Evolutionary conservation across 1,140 invertebrate species (phyloP), one percentile per base, ranked within the genome.

Genomic region (Macrotrachela quadricornifera): DNA sequence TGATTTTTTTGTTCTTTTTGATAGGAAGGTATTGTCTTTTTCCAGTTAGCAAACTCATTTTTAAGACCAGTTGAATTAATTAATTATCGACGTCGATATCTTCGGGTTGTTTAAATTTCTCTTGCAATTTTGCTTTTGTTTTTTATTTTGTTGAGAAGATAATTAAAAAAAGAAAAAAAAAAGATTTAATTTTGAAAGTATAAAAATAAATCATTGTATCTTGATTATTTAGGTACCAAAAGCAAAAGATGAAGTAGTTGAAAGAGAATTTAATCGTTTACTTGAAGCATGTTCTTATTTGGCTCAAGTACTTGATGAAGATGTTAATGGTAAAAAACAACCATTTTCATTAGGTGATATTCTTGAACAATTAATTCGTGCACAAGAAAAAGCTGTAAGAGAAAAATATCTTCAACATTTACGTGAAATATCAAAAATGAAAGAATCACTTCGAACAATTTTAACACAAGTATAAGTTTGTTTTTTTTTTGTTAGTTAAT

Each of bases 201-300:
- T n/a, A n/a, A n/a, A n/a, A n/a, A n/a, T n/a, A n/a, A n/a, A n/a
- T n/a, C n/a, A n/a, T n/a, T n/a, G n/a, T n/a, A n/a, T n/a, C n/a
- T n/a, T n/a, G n/a, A n/a, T n/a, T n/a, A n/a, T n/a, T n/a, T n/a
- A 30, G 21, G 21, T 30, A 30, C 21, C 84, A 42, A 91, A 92
- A 73, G 85, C 94, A 65, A 92, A 92, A 67, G 88, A 94, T 75
- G 87, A 94, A 73, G 88, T 94, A 80, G 87, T 85, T 56, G 91
- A 96, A 71, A 74, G 84, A 57, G 91, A 96, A 71, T 96, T 96
- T 63, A 97, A 97, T 70, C 76, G 87, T 57, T 72, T 96, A 37
- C 69, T 96, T 15, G 90, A 95, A 71, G 87, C 90, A 6, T 94
- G 90, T 4, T 88, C 86, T 55, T 95, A 92, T 68, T 69, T 97